Evolutionary conservation across 2,113 vertebrate species (phyloP).

Genomic region (Rousettus leschenaultii): DNA sequence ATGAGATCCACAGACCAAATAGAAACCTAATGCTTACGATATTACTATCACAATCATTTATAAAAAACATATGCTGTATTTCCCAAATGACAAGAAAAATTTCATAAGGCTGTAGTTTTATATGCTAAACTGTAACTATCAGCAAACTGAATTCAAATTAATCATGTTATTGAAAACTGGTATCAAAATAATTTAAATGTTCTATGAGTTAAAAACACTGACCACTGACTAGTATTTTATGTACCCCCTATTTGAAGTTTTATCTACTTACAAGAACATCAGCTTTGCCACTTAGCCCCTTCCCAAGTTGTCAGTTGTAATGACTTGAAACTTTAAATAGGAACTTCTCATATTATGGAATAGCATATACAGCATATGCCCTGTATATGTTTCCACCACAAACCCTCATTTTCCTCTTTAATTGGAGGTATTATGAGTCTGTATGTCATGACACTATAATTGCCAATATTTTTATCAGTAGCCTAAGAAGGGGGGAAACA

Average conservation of each 20-base stretch:
- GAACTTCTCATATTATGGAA: slow-evolving; percentile 98
- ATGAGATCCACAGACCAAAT: not conserved
- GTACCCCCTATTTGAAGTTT: not conserved
- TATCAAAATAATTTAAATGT: not conserved
- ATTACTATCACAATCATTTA: not conserved
- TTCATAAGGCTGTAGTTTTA: not conserved
- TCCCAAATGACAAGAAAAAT: not conserved
- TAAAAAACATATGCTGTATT: not conserved
- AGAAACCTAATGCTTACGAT: not conserved
- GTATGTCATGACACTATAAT: slow-evolving; percentile 94
- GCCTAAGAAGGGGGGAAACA: slow-evolving; percentile 83
- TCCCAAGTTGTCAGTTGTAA: slow-evolving; percentile 94
- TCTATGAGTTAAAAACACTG: not conserved
- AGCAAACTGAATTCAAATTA: not conserved
- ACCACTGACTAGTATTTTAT: accelerated
- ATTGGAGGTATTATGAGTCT: slow-evolving; percentile 93
- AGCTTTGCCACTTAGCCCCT: slow-evolving; percentile 91
- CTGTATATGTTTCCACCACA: slow-evolving; percentile 94
- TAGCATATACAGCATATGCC: slow-evolving; percentile 93
- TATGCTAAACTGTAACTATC: not conserved
- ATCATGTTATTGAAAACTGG: not conserved
- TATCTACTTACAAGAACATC: slow-evolving; percentile 92
- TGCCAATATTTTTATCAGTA: slow-evolving; percentile 93
- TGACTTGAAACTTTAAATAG: slow-evolving; percentile 96
- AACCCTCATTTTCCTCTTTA: slow-evolving; percentile 93